phyloP scores from a whole-genome alignment of 2,888 invertebrate species.

The Tribolium freemani region DNA sequence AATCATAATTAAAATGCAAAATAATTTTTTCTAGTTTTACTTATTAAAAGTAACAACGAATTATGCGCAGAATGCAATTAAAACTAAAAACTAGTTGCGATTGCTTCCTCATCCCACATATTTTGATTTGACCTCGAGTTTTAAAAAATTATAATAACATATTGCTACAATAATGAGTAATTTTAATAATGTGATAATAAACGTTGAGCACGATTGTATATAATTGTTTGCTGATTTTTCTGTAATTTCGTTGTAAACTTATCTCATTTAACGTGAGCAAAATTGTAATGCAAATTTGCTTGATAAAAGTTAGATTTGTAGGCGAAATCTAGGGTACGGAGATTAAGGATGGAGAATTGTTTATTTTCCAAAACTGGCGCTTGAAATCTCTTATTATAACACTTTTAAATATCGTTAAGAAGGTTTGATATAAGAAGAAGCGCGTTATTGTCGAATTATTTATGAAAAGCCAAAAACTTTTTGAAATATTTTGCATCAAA shows the following conservation, averaged over 20 bases:
- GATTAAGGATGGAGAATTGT: background rate
- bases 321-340: background rate
- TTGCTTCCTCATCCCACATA: slow-evolving; percentile 6
- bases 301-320: background rate
- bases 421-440: background rate
- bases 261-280: background rate
- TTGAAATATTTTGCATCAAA: background rate
- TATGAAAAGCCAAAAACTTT: background rate
- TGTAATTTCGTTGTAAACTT: background rate
- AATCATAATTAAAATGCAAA: background rate
- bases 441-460: background rate
- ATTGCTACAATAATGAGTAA: slow-evolving; percentile 4
- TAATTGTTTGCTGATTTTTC: slow-evolving; percentile 2
- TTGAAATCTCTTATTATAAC: background rate
- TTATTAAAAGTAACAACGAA: background rate
- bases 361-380: background rate
- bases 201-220: slow-evolving; percentile 3
- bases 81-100: slow-evolving; percentile 13
- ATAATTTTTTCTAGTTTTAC: background rate
- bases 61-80: slow-evolving; percentile 12
- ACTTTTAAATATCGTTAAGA: background rate
- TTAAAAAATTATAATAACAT: slow-evolving; percentile 5
- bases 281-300: background rate
- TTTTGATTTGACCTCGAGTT: slow-evolving; percentile 9
- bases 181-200: slow-evolving; percentile 13